These are phyloP conservation scores for Drosophila paulistorum DNA, from an alignment of 1,140 invertebrate species.

Conservation along the genomic window DNA sequence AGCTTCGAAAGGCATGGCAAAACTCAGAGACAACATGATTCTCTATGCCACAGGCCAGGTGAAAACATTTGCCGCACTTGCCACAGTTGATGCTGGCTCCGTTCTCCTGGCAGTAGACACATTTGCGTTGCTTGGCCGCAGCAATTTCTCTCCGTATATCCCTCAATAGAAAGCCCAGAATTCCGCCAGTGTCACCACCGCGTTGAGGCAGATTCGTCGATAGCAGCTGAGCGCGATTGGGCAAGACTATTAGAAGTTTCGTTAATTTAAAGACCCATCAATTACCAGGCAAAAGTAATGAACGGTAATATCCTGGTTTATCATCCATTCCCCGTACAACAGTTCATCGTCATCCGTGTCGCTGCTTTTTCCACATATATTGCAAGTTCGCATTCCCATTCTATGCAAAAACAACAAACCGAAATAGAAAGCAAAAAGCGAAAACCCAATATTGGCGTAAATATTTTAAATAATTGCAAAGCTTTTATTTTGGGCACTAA, in stretches of 20 bases:
- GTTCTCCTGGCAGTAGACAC: constrained; percentile 40
- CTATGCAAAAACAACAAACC: too few species aligned
- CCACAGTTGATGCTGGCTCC: constrained; percentile 53
- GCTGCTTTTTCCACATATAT: constrained; percentile 6
- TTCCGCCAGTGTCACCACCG: constrained; percentile 61
- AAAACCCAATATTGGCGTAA: too few species aligned
- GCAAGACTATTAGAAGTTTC: not conserved
- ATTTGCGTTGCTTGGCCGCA: constrained; percentile 33
- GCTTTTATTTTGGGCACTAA: too few species aligned
- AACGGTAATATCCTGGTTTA: constrained; percentile 41
- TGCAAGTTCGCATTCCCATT: constrained; percentile 5
- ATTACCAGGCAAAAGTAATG: constrained; percentile 76
- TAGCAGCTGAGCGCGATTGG: constrained; percentile 43
- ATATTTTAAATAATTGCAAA: too few species aligned
- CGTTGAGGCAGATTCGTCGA: constrained; percentile 63
- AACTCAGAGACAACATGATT: constrained; percentile 48
- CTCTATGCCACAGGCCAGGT: constrained; percentile 44
- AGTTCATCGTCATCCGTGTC: constrained; percentile 19
- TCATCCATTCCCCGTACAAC: constrained; percentile 67
- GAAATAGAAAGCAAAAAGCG: too few species aligned
- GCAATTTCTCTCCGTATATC: constrained; percentile 61
- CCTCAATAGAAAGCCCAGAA: constrained; percentile 62
- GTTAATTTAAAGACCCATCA: not conserved
- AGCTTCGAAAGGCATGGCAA: constrained; percentile 40
- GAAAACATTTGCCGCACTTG: constrained; percentile 50